These are phyloP conservation scores for Caenorhabditis drosophilae DNA, from an alignment of 2,888 invertebrate species.

Conservation along the genomic window DNA sequence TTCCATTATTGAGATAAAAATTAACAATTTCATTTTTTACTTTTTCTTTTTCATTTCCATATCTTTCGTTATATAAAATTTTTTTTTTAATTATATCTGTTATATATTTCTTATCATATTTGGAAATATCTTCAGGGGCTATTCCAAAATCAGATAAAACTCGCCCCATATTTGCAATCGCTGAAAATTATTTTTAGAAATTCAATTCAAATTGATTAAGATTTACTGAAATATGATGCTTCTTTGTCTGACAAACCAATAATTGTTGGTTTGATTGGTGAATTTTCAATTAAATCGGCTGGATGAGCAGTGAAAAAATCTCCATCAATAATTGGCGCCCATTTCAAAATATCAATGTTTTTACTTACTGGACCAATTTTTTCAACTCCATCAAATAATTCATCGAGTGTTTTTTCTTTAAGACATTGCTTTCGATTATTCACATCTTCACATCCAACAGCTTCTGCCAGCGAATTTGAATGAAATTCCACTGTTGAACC, in stretches of 20 bases:
- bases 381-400: conserved; percentile 37
- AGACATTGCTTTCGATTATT: conserved; percentile 40
- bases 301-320: conserved; percentile 46
- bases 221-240: conserved; percentile 44
- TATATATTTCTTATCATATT: conserved; percentile 21
- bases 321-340: conserved; percentile 53
- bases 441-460: conserved; percentile 36
- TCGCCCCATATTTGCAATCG: conserved; percentile 22
- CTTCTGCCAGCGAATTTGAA: conserved; percentile 29
- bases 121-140: conserved; percentile 6
- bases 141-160: conserved; percentile 28
- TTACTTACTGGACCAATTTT: conserved; percentile 23
- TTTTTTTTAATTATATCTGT: conserved; percentile 21
- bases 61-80: conserved; percentile 22
- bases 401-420: conserved; percentile 37
- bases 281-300: conserved; percentile 28
- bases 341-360: conserved; percentile 43
- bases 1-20: conserved; percentile 12
- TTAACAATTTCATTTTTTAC: conserved; percentile 18
- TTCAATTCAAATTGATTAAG: background rate
- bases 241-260: conserved; percentile 56
- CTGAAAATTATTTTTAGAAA: conserved; percentile 11
- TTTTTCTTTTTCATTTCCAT: conserved; percentile 19
- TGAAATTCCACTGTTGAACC: conserved; percentile 35
- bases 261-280: conserved; percentile 50